Conservation (phyloP, 2,888 invertebrate genomes). For the Agrilus biguttatus region DNA sequence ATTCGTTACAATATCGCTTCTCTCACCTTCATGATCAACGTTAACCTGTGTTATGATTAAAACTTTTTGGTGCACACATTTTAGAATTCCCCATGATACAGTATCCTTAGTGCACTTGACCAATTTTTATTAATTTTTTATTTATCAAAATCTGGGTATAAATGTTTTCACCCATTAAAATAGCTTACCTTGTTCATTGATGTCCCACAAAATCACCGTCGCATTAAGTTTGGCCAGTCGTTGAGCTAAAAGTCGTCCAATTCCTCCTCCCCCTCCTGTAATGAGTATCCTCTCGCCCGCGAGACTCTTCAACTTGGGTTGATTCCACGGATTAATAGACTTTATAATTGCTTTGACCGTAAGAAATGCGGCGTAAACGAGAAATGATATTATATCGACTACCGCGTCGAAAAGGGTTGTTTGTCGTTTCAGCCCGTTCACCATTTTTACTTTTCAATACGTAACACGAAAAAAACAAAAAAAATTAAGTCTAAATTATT, state of each 20-base stretch:
- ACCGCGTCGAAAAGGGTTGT: constrained; percentile 38
- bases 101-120: too few relatives aligned
- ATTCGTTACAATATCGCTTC: too few relatives aligned
- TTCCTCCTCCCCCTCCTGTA: constrained; percentile 79
- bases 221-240: constrained; percentile 64
- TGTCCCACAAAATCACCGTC: constrained; percentile 78
- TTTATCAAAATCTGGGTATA: too few relatives aligned
- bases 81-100: too few relatives aligned
- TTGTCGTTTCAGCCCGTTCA: constrained; percentile 15
- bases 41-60: too few relatives aligned
- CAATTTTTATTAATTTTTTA: too few relatives aligned
- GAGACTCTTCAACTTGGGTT: constrained; percentile 51
- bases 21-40: too few relatives aligned
- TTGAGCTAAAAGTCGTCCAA: constrained; percentile 64
- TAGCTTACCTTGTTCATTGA: constrained; percentile 61
- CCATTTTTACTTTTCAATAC: constrained; percentile 1
- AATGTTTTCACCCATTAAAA: too few relatives aligned
- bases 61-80: too few relatives aligned
- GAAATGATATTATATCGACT: constrained; percentile 35
- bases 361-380: constrained; percentile 32
- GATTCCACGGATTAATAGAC: constrained; percentile 40
- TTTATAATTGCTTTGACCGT: constrained; percentile 31
- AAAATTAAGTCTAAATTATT: too few relatives aligned
- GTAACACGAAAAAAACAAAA: too few relatives aligned
- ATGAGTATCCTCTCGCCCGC: constrained; percentile 67